Conservation (phyloP, 2,888 invertebrate genomes). For the Bombylius major region DNA sequence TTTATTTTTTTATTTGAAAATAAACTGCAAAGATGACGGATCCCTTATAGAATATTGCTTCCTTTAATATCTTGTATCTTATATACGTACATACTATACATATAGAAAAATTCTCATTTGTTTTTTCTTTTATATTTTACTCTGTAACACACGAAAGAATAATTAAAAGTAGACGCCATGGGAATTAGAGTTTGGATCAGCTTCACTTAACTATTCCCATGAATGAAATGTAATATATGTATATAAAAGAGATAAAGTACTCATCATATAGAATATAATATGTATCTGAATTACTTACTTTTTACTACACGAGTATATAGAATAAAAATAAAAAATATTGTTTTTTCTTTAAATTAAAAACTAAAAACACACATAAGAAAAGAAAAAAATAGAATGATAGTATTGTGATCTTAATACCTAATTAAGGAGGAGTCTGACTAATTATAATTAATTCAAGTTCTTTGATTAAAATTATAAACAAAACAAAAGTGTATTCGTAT, state of each 20-base stretch:
- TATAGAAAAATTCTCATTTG: too few species aligned
- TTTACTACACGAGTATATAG: too few species aligned
- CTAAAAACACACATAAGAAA: background rate
- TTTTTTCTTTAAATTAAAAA: too few species aligned
- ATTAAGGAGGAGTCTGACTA: background rate
- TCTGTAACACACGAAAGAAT: background rate
- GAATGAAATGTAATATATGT: background rate
- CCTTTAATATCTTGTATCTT: too few species aligned
- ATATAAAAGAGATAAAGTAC: background rate
- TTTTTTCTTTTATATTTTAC: too few species aligned
- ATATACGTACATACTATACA: too few species aligned
- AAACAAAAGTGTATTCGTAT: background rate
- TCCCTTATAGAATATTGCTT: background rate
- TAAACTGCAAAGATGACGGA: background rate
- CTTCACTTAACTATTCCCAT: slow-evolving; percentile 1
- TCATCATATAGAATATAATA: background rate
- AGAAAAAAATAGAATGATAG: background rate
- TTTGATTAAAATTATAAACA: background rate
- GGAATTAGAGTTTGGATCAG: background rate
- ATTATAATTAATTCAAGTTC: background rate
- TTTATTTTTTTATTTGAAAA: too few species aligned
- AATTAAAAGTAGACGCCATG: slow-evolving; percentile 4
- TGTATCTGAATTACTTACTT: too few species aligned
- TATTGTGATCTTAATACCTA: background rate
- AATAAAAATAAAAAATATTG: too few species aligned